Conservation (phyloP, 2,888 invertebrate genomes). For the Leucophenga montana region DNA sequence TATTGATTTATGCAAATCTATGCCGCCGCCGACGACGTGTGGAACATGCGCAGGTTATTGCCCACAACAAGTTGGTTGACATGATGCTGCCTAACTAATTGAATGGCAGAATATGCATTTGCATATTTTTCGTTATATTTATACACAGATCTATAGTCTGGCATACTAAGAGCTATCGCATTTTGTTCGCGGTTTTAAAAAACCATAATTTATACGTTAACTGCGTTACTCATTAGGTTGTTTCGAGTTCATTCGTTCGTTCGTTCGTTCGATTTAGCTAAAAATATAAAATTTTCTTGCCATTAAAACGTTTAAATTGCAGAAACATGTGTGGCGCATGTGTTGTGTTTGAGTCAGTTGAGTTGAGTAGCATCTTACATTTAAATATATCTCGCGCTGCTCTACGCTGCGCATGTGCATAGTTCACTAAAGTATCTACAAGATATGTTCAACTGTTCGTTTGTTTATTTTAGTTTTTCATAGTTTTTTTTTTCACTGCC, state of each 20-base stretch:
- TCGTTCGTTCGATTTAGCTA: background rate
- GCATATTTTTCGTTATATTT: no score
- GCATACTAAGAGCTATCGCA: no score
- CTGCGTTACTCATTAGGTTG: background rate
- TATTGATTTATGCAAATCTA: slow-evolving; percentile 62
- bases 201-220: slow-evolving; percentile 3
- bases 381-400: background rate
- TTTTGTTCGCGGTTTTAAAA: background rate
- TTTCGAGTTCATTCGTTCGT: no score
- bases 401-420: no score
- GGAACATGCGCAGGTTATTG: background rate
- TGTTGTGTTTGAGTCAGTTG: background rate
- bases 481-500: no score
- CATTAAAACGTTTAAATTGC: no score
- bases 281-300: background rate
- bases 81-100: slow-evolving; percentile 29
- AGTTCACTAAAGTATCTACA: no score
- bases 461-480: no score
- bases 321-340: slow-evolving; percentile 6
- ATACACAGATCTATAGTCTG: no score
- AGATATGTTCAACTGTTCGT: no score
- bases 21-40: background rate
- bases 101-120: background rate
- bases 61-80: background rate
- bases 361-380: background rate